Evolutionary conservation across 2,888 invertebrate species (phyloP), one percentile per base, ranked within the genome.

Genomic region (Eristalis pertinax): DNA sequence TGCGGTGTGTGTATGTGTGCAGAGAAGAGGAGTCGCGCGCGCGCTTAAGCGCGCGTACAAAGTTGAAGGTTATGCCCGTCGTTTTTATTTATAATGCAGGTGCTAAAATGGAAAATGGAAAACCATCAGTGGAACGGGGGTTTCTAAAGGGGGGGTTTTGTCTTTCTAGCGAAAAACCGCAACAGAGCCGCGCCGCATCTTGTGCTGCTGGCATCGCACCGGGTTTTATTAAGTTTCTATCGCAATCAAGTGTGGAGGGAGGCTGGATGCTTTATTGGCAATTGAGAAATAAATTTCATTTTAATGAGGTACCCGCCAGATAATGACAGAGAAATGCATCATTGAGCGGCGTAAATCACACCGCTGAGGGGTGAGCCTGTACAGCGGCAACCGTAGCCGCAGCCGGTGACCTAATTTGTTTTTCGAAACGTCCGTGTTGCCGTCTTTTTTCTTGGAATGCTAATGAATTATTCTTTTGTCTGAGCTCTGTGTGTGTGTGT

Each of bases 41-140:
- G 43, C n/a, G 43, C 43, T 13, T n/a, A 1, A 2, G 70, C 43
- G 70, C 83, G 83, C 79, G 79, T 83, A 80, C 83, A 84, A 84
- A 81, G 88, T 84, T 88, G 84, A 88, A 88, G 88, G 88, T 84
- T 88, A 77, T 73, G 56, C 74, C 74, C 32, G 75, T 70, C 77
- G 26, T 77, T 65, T 74, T n/a, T 65, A 65, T 38, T 65, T 56
- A 50, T 35, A 77, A 69, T 70, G 88, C 88, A 88, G 84, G 88
- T 88, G 88, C 77, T 84, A 81, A 67, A 64, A 77, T 70, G 38
- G 50, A 73, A 84, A 80, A 72, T 56, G 70, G 73, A 64, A 80
- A 73, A 29, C 11, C 26, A 76, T 60, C 67, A 35, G 15, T n/a
- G 43, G 35, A 43, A 29, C 19, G 29, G 24, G 7, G 69, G 41